These are phyloP conservation scores for Lycopodina hypogea DNA, from an alignment of 37 sponge, comb jelly and placozoan species.

Conservation along the genomic window DNA sequence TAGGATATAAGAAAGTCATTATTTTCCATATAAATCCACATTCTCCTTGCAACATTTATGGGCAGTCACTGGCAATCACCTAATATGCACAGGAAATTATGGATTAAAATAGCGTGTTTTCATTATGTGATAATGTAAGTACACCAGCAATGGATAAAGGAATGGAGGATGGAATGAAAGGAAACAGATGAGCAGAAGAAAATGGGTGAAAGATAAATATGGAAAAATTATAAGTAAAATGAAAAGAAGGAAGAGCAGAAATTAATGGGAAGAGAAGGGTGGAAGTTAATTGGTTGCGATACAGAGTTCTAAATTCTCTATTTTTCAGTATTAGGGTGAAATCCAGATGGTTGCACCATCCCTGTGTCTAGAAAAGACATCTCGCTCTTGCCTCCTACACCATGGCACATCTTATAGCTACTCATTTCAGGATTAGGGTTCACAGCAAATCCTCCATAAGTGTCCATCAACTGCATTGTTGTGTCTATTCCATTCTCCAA, in stretches of 20 bases:
- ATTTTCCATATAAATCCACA: too few relatives aligned
- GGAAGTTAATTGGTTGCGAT: conserved; percentile 15
- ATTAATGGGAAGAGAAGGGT: neutral
- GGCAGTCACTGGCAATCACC: too few relatives aligned
- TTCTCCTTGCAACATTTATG: too few relatives aligned
- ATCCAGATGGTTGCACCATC: neutral
- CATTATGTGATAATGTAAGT: too few relatives aligned
- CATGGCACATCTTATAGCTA: neutral
- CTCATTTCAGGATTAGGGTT: neutral
- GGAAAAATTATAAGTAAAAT: neutral
- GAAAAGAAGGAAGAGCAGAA: neutral
- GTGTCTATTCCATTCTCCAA: conserved; percentile 14
- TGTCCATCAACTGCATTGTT: neutral
- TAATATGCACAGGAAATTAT: too few relatives aligned
- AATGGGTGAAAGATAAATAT: too few relatives aligned
- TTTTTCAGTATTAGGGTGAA: conserved; percentile 12
- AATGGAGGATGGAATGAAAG: too few relatives aligned
- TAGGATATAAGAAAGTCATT: too few relatives aligned
- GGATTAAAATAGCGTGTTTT: too few relatives aligned
- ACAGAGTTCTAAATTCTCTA: conserved; percentile 23
- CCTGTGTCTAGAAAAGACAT: conserved; percentile 4
- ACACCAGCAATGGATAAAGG: too few relatives aligned
- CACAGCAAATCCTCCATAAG: neutral
- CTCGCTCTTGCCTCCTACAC: neutral
- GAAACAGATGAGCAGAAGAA: too few relatives aligned